Evolutionary conservation across 2,113 vertebrate species (phyloP).

Genomic region (Hydrochoerus hydrochaeris): DNA sequence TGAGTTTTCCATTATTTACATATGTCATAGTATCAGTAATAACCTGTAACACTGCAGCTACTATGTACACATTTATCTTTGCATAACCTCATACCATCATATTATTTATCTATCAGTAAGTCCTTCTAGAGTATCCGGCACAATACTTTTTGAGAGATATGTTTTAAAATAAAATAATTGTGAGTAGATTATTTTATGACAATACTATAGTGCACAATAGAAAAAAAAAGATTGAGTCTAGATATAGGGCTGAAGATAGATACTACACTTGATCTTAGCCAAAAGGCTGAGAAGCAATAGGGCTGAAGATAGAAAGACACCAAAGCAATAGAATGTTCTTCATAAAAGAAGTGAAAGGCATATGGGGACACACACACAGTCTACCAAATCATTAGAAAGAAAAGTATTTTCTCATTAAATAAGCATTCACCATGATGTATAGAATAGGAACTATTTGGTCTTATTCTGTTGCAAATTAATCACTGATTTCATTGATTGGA

Average conservation of each 20-base stretch:
- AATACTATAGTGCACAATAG: not conserved
- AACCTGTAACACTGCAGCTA: not conserved
- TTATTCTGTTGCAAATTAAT: constrained; percentile 64
- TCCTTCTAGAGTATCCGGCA: not conserved
- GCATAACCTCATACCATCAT: not conserved
- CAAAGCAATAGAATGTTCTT: not conserved
- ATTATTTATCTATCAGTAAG: not conserved
- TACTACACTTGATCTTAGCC: too few species aligned
- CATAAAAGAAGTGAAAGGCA: not conserved
- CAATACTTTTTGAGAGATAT: not conserved
- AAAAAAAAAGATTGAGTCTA: not conserved
- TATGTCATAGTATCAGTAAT: not conserved
- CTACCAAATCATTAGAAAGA: constrained; percentile 35
- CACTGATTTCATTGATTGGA: constrained; percentile 48
- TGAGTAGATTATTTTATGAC: not conserved
- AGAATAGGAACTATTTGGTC: constrained; percentile 35
- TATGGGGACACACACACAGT: not conserved
- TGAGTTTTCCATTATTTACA: not conserved
- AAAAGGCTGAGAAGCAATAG: too few species aligned
- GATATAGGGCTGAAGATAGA: not conserved
- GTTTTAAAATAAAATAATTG: constrained; percentile 4
- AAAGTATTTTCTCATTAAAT: constrained; percentile 61
- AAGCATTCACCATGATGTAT: constrained; percentile 25
- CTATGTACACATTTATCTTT: not conserved
- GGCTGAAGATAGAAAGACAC: not conserved